Evolutionary conservation across 2,888 invertebrate genomes (phyloP).

Genomic region (Limnephilus rhombicus): DNA sequence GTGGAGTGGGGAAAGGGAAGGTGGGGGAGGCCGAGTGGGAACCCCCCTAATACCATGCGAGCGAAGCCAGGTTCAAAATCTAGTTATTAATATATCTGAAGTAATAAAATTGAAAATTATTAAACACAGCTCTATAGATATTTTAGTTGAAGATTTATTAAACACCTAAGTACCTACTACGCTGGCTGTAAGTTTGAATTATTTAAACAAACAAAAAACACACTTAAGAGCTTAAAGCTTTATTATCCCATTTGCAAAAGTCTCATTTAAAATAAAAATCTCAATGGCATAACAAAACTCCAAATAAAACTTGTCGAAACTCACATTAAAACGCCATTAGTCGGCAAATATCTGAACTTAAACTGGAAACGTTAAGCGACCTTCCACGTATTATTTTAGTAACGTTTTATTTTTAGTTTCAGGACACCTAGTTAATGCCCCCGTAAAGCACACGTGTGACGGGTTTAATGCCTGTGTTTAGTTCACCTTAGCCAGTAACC

Average conservation of each 20-base stretch:
- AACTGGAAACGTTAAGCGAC: not conserved
- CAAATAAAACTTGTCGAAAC: not conserved
- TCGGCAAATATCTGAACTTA: not conserved
- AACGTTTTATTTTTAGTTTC: not conserved
- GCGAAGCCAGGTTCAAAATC: too few relatives aligned
- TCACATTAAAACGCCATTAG: not conserved
- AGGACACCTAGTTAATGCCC: not conserved
- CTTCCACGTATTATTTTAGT: not conserved
- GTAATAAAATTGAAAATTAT: too few relatives aligned
- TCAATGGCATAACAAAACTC: not conserved
- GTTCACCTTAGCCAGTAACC: not conserved
- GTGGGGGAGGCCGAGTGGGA: too few relatives aligned
- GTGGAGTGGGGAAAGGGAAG: too few relatives aligned
- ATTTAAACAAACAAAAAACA: not conserved
- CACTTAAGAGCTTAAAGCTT: not conserved
- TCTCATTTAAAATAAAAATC: not conserved
- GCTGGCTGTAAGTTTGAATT: not conserved
- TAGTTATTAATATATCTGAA: not conserved
- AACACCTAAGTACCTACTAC: too few relatives aligned
- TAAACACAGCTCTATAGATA: too few relatives aligned
- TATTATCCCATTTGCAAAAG: not conserved
- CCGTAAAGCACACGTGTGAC: not conserved
- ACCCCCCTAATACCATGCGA: too few relatives aligned
- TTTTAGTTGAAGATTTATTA: too few relatives aligned
- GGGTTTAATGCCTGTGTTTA: not conserved